A percentile compares a stretch with the other conserved stretches of the same genome.
Evolutionary conservation across 1,140 invertebrate genomes (phyloP).

Genomic region (Drosophila ananassae): DNA sequence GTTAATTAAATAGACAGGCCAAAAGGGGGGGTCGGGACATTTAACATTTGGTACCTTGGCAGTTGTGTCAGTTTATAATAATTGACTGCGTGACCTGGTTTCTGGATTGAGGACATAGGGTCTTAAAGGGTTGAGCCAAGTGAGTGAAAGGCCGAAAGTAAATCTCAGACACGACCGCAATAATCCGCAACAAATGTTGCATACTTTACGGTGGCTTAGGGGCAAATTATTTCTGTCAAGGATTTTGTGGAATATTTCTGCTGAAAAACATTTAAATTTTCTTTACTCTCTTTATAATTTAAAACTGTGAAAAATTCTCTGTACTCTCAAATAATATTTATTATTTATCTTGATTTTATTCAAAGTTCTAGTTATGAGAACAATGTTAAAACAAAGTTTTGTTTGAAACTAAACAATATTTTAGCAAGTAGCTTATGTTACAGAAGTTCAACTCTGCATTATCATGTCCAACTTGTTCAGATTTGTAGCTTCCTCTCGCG

Average conservation of each 20-base stretch:
- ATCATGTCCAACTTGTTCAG: conserved; percentile 13
- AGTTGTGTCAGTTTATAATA: conserved; percentile 70
- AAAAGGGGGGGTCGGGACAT: conserved; percentile 4
- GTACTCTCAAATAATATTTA: not conserved
- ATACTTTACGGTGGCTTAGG: conserved; percentile 21
- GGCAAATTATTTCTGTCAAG: conserved; percentile 13
- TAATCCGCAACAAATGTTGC: conserved; percentile 46
- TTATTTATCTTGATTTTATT: not conserved
- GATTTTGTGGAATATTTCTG: not conserved
- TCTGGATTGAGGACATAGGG: not conserved
- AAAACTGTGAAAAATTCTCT: too few species aligned
- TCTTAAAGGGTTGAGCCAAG: conserved; percentile 30
- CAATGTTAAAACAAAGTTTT: not conserved
- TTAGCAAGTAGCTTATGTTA: not conserved
- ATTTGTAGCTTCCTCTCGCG: conserved; percentile 20
- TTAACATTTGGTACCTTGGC: conserved; percentile 55
- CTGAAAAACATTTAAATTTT: not conserved
- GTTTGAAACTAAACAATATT: not conserved
- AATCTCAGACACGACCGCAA: conserved; percentile 48
- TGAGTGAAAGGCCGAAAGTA: conserved; percentile 13
- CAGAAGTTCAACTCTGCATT: not conserved
- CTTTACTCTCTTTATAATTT: too few species aligned
- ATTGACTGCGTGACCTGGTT: conserved; percentile 60
- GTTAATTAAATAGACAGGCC: conserved; percentile 69
- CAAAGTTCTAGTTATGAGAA: not conserved